Evolutionary conservation across 35 echinoderm and acorn worm genomes (phyloP).

Genomic region (Hemicentrotus pulcherrimus): DNA sequence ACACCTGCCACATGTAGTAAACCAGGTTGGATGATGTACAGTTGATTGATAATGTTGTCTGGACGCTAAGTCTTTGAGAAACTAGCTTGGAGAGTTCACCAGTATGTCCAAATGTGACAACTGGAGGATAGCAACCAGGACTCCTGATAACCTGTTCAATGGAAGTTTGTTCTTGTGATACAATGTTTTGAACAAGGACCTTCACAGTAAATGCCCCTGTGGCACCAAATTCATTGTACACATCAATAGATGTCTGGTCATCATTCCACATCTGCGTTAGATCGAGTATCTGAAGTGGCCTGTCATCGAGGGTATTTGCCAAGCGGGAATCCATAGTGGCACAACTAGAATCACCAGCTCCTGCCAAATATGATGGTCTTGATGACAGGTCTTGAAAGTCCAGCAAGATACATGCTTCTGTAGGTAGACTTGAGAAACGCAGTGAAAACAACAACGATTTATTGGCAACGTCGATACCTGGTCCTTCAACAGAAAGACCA

Average conservation of each 20-base stretch:
- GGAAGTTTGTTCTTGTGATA: background rate
- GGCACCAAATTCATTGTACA: background rate
- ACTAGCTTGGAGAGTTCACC: background rate
- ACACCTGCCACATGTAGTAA: constrained; percentile 17
- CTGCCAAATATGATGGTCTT: background rate
- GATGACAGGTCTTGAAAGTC: constrained; percentile 30
- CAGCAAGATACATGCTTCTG: constrained; percentile 18
- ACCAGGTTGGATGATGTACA: constrained; percentile 2
- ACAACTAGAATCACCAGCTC: background rate
- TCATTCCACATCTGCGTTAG: background rate
- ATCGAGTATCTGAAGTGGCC: background rate
- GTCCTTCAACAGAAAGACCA: constrained; percentile 27
- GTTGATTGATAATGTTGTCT: background rate
- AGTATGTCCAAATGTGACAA: constrained; percentile 4
- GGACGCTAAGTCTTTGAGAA: background rate
- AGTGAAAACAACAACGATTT: background rate
- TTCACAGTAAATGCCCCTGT: background rate
- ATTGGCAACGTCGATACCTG: background rate
- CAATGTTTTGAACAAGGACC: constrained; percentile 11
- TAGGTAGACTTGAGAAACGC: background rate
- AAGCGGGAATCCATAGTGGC: background rate
- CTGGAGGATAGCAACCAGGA: background rate
- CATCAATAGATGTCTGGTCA: background rate
- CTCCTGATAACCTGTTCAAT: background rate
- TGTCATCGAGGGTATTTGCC: background rate